Base-by-base conservation (phyloP, 2,113 vertebrate genomes). In the Cyrtonyx montezumae region DNA sequence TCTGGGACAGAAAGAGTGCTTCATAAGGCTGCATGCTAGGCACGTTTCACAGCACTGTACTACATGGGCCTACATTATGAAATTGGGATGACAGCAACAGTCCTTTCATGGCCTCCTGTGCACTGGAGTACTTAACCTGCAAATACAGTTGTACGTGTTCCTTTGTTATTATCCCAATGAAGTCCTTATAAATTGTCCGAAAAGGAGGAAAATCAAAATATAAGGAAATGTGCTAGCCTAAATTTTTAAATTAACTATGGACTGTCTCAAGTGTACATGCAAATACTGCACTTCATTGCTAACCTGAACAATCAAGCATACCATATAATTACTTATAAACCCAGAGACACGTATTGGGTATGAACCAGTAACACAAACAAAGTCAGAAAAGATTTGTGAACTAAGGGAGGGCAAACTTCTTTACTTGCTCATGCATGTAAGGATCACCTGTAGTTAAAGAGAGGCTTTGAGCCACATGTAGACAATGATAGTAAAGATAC, bases 41-140 rank as follows among this genome's bases (percentile, higher is more conserved):
- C 91, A 94, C 16, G 13, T 93, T 88, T 92, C 68, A 67, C 26
- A 55, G 19, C 15, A 28, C 75, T 94, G 71, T 95, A 94, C 79
- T 86, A 92, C 83, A 92, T 0, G 5, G 59, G 80, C 43, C n/a
- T 81, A 89, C 21, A 51, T 94, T 84, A 87, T 80, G 55, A 85
- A 79, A 88, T 94, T 78, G 84, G 82, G 77, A 75, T 77, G 84
- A 76, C 59, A 87, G 66, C 51, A 65, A 83, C 67, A 92, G 51
- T 32, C 18, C 48, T 79, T 37, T 36, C 79, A 93, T 58, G 83
- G n/a, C 28, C 40, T 74, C 53, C 37, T 61, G 42, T 3, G 0
- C 13, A 12, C 67, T 49, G 51, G 88, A 93, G 61, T 37, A 89
- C 22, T 55, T 56, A 86, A 87, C 53, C 26, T 80, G 65, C n/a